Conservation (phyloP, 2,888 invertebrate species). For the Crioceris asparagi region DNA sequence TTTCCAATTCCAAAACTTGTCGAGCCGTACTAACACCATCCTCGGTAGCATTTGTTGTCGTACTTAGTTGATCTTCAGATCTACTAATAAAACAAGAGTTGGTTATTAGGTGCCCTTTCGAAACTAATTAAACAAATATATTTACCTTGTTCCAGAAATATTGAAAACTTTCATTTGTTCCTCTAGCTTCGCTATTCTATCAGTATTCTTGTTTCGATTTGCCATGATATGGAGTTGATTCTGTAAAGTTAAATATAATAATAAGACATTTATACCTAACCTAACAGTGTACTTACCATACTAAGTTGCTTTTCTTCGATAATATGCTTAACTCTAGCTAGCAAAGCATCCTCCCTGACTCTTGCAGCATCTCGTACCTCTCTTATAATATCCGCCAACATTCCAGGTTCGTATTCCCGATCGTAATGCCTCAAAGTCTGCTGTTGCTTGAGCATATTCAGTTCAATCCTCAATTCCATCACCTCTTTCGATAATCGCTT, state of each 20-base stretch:
- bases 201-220: constrained; percentile 50
- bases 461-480: constrained; percentile 58
- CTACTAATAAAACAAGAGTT: constrained; percentile 7
- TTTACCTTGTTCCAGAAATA: constrained; percentile 23
- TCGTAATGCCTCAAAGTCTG: constrained; percentile 30
- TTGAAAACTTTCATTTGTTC: constrained; percentile 48
- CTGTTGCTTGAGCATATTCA: constrained; percentile 36
- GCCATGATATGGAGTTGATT: not conserved
- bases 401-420: constrained; percentile 56
- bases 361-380: constrained; percentile 65
- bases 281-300: constrained; percentile 29
- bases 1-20: constrained; percentile 40
- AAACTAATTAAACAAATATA: constrained; percentile 1
- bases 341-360: constrained; percentile 60
- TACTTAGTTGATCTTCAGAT: constrained; percentile 18
- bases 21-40: constrained; percentile 28
- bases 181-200: constrained; percentile 55
- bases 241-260: not conserved
- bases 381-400: constrained; percentile 59
- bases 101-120: not conserved
- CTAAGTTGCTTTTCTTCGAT: constrained; percentile 45
- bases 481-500: constrained; percentile 65
- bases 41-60: constrained; percentile 16
- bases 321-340: constrained; percentile 48
- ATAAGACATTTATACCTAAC: not conserved